Evolutionary conservation across 2,797 vertebrate species (phyloP), one percentile per base, ranked within the genome.

Genomic region (Semotilus atromaculatus): DNA sequence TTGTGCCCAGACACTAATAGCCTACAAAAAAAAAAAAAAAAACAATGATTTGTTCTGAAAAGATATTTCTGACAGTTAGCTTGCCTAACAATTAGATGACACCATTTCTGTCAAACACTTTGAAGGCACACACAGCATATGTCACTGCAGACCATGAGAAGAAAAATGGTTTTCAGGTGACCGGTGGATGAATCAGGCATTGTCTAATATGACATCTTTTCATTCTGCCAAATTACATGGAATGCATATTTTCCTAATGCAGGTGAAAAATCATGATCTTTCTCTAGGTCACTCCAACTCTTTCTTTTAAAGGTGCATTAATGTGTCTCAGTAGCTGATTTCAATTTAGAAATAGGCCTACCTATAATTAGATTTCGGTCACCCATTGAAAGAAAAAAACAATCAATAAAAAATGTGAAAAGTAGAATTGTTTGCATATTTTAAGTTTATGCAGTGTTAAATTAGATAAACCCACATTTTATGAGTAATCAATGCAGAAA

Each of bases 191-290:
- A 36, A 81, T 81, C 36, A 70, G 51, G 55, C 73, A 40, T 36
- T 36, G 26, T 81, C 64, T 81, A 62, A 85, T 16, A 40, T 58
- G 67, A n/a, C 74, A 60, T 36, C 72, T 70, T 72, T 81, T 84
- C 26, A 64, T 45, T 67, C n/a, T 36, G 36, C 38, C 43, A 45
- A 83, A 84, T 86, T 45, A 48, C 71, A 31, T 43, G 73, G 45
- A 75, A 55, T 79, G 67, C 0, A 3, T 76, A 19, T 34, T 55
- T 45, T 82, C 5, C 58, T 62, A 26, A 31, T 18, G 71, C n/a
- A 14, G 1, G 48, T 71, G 26, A 29, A 29, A 51, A 55, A 53
- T 45, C 8, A 51, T n/a, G 70, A 55, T 70, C 80, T 81, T 66
- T 82, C 7, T 78, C 60, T 76, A 40, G 23, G 16, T 40, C 43